Base-by-base conservation (phyloP, 1,140 invertebrate species). In the Drosophila lacteicornis region DNA sequence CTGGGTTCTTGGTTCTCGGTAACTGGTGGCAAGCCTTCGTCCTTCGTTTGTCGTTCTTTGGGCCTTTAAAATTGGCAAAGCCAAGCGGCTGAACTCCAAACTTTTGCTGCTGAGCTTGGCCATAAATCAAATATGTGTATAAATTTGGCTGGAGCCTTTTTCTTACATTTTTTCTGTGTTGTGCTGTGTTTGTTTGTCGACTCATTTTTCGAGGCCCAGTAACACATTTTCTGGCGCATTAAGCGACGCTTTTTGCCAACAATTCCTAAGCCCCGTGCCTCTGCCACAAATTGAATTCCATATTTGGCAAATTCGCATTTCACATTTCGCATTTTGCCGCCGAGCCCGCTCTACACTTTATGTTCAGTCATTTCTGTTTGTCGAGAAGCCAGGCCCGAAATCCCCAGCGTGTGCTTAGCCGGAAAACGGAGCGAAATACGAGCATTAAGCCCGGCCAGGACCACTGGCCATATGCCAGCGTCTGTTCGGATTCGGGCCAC, bases 191-290 rank as follows among this genome's bases (percentile, higher is more conserved):
- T 30, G 33, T 36, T 65, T 75, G 56, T 58, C 62, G 67, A 65
- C 75, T 82, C 76, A 78, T 83, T 87, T 87, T 75, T 77, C 76
- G 80, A 80, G 82, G 75, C 55, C n/a, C 50, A 59, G 62, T 43
- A 58, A 79, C 67, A 81, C 59, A 55, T 85, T 65, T 80, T 83
- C 47, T 51, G 77, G 50, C 69, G 73, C 84, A 88, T 88, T 87
- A 88, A 88, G 68, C 60, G 38, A 36, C 50, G 62, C 79, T 82
- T 82, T 67, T 75, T 51, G 49, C 19, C 66, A 75, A 61, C 49
- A 58, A 11, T 36, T 78, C 17, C 22, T 27, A 36, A 36, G 60
- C 19, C 7, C 22, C 49, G 43, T 65, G 25, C 15, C 25, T 22
- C 13, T 33, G 27, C 13, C 12, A 13, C 43, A 68, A 75, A 71